Evolutionary conservation across 2,888 invertebrate genomes (phyloP), one percentile per base, ranked within the genome.

Genomic region (Teleogryllus oceanicus): DNA sequence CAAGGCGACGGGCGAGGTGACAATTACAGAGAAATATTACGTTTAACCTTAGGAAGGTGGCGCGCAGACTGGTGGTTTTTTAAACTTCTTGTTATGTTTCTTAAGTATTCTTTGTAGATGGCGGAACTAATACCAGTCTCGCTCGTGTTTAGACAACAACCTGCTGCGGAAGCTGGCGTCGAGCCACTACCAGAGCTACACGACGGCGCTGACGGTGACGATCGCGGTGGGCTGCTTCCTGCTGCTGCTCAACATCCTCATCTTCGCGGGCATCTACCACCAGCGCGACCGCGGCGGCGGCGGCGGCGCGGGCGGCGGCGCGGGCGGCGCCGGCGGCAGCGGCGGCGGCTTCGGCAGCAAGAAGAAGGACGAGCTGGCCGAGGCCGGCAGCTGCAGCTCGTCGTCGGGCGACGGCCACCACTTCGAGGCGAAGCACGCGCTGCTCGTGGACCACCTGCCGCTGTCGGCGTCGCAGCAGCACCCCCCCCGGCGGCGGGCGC

Each of bases 191-290:
- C 95, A 95, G 86, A 95, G 94, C 81, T 96, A 96, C 86, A 95
- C 96, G 11, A 95, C 96, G 0, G 96, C 96, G 0, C 88, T 96
- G 21, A 94, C 95, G 11, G 94, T 96, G 50, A 96, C 96, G 0
- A 94, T 96, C 82, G 94, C 94, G 1, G 94, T 95, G 12, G 95
- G 95, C 1, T 94, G 95, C 84, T 94, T 95, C 83, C 89, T 96
- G 11, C 88, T 96, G 12, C 89, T 95, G 50, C 89, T 96, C 49
- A 96, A 96, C 85, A 92, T 95, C 16, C 89, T 95, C 49, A 96
- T 96, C 83, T 96, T 96, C 85, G 95, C 95, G 76, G 96, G 96
- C 2, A 95, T 95, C 82, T 96, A 95, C 85, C 94, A 95, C 85
- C 95, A 95, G 86, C 90, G 95, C 1, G 95, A 94, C 84, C 85